A percentile compares a stretch with the other conserved stretches of the same genome.
These are phyloP conservation scores for Choreutis nemorana DNA, from an alignment of 2,888 invertebrate genomes.

Conservation along the genomic window DNA sequence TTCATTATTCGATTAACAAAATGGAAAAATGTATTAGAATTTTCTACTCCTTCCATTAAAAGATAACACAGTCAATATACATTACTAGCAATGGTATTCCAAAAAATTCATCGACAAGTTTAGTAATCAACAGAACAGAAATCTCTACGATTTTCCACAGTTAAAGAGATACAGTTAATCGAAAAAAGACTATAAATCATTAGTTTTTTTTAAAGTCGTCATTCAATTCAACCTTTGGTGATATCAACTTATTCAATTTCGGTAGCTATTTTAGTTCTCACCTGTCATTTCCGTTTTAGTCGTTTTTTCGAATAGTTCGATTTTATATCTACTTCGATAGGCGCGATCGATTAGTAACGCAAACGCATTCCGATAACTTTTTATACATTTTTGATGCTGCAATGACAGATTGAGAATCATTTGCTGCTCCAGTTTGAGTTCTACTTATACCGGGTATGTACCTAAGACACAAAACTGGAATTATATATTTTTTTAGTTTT, in stretches of 20 bases:
- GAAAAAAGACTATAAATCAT: slow-evolving; percentile 43
- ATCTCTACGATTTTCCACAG: slow-evolving; percentile 5
- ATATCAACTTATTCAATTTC: slow-evolving; percentile 62
- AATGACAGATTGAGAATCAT: too few species aligned
- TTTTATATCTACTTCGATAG: slow-evolving; percentile 25
- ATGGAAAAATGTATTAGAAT: too few species aligned
- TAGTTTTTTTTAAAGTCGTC: slow-evolving; percentile 48
- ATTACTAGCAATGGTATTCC: too few species aligned
- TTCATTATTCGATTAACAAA: too few species aligned
- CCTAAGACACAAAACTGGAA: too few species aligned
- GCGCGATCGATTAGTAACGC: slow-evolving; percentile 45
- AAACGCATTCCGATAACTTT: slow-evolving; percentile 54
- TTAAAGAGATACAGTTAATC: slow-evolving; percentile 22
- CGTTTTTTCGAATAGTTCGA: slow-evolving; percentile 25
- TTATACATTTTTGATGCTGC: too few species aligned
- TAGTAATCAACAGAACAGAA: slow-evolving; percentile 1
- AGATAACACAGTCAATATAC: too few species aligned
- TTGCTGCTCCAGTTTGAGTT: too few species aligned
- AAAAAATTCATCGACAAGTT: slow-evolving; percentile 16
- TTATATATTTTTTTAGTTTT: too few species aligned
- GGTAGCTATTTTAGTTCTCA: slow-evolving; percentile 44
- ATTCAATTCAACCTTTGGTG: slow-evolving; percentile 58
- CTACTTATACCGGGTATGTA: too few species aligned
- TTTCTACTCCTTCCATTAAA: too few species aligned
- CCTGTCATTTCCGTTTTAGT: slow-evolving; percentile 54